A percentile compares a stretch with the other conserved stretches of the same genome.
Evolutionary conservation across 2,113 vertebrate genomes (phyloP).

Genomic region (Eira barbara): DNA sequence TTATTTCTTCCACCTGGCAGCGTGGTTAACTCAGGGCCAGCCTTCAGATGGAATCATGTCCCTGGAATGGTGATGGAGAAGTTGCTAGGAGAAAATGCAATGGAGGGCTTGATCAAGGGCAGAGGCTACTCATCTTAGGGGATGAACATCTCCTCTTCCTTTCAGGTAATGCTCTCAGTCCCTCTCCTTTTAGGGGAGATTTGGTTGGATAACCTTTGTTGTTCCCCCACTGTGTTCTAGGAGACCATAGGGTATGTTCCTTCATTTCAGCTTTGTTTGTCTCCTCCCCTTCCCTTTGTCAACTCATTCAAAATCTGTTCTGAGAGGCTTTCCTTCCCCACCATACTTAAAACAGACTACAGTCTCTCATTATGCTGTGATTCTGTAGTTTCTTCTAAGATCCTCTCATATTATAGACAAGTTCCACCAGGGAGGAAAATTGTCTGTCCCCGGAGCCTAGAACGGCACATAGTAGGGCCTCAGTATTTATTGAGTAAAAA

Average conservation of each 20-base stretch:
- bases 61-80: background rate
- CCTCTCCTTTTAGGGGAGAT: background rate
- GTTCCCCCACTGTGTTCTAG: background rate
- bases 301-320: background rate
- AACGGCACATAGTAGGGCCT: background rate
- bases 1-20: background rate
- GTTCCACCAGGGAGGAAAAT: background rate
- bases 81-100: background rate
- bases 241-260: background rate
- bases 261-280: background rate
- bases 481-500: background rate
- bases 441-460: background rate
- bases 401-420: background rate
- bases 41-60: background rate
- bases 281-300: background rate
- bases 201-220: background rate
- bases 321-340: background rate
- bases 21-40: background rate
- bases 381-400: background rate
- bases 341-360: background rate
- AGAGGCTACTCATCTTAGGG: background rate
- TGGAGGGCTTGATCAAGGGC: no score
- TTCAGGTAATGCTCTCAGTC: background rate
- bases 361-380: background rate
- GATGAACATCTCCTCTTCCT: background rate